phyloP scores from a whole-genome alignment of 2,888 invertebrate species.

The Spialia ferax region DNA sequence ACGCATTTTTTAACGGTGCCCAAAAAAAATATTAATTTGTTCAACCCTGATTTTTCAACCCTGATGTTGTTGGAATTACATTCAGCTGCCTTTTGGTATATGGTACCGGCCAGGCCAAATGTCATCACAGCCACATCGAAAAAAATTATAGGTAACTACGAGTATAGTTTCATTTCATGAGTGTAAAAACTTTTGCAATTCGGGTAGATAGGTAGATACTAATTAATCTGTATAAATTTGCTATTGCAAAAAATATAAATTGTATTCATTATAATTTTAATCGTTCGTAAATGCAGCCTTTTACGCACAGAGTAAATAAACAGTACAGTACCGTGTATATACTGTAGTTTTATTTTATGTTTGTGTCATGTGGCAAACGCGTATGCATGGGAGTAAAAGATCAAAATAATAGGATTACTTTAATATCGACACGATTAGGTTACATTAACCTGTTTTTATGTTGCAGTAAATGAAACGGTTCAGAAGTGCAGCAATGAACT shows the following conservation, averaged over 20 bases:
- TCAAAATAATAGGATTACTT: slow-evolving; percentile 11
- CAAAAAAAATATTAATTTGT: too few species aligned
- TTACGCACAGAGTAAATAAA: too few species aligned
- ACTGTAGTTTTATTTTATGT: too few species aligned
- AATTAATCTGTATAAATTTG: slow-evolving; percentile 15
- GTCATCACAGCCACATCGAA: slow-evolving; percentile 12
- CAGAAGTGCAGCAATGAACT: slow-evolving; percentile 15
- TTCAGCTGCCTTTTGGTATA: slow-evolving; percentile 20
- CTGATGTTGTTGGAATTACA: slow-evolving; percentile 11
- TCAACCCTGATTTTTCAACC: slow-evolving; percentile 26
- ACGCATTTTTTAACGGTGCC: too few species aligned
- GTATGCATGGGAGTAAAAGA: slow-evolving; percentile 25
- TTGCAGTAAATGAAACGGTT: not conserved
- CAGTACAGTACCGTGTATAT: too few species aligned
- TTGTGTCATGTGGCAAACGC: slow-evolving; percentile 61
- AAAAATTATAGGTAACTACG: not conserved
- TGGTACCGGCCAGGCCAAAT: slow-evolving; percentile 15
- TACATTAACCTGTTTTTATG: not conserved
- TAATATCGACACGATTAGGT: not conserved
- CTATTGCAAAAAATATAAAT: slow-evolving; percentile 1
- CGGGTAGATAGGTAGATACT: too few species aligned
- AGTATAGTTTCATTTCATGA: slow-evolving; percentile 18
- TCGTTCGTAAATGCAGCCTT: slow-evolving; percentile 14
- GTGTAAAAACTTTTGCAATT: slow-evolving; percentile 13
- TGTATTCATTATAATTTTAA: not conserved